phyloP scores from a whole-genome alignment of 2,888 invertebrate species.

The Phengaris alcon region DNA sequence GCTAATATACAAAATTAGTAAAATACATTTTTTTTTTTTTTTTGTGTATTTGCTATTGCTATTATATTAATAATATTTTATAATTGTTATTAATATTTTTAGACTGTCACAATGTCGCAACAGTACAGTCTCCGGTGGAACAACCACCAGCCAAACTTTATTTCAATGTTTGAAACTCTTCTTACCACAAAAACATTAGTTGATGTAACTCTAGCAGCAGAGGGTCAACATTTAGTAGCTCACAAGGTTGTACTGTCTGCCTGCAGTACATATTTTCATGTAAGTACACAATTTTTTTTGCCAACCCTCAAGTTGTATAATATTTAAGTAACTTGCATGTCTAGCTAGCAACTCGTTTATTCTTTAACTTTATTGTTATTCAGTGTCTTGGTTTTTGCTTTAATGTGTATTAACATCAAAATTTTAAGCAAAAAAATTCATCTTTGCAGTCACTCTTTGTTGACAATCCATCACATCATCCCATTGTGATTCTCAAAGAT shows the following conservation, averaged over 20 bases:
- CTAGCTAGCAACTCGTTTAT: no score
- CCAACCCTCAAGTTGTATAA: no score
- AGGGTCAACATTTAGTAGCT: constrained; percentile 91
- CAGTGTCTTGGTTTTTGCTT: neutral
- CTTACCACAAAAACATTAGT: constrained; percentile 91
- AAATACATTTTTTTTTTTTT: no score
- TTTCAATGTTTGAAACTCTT: constrained; percentile 91
- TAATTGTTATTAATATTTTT: constrained; percentile 28
- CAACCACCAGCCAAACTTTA: constrained; percentile 95
- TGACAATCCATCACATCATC: constrained; percentile 92
- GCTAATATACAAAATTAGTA: no score
- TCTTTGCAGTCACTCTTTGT: constrained; percentile 85
- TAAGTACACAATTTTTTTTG: constrained; percentile 50
- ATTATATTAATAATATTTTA: neutral
- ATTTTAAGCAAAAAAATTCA: neutral
- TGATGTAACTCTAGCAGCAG: constrained; percentile 94
- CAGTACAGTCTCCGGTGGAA: constrained; percentile 93
- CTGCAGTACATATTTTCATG: constrained; percentile 96
- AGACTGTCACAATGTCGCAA: constrained; percentile 78
- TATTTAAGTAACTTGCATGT: no score
- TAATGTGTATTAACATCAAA: neutral
- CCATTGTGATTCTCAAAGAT: constrained; percentile 93
- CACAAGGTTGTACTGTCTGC: constrained; percentile 94
- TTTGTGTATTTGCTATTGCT: neutral
- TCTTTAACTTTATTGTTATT: no score